A percentile compares a stretch with the other conserved stretches of the same genome.
Conservation (phyloP, 2,113 vertebrate species). For the Zosterops pallidus region DNA sequence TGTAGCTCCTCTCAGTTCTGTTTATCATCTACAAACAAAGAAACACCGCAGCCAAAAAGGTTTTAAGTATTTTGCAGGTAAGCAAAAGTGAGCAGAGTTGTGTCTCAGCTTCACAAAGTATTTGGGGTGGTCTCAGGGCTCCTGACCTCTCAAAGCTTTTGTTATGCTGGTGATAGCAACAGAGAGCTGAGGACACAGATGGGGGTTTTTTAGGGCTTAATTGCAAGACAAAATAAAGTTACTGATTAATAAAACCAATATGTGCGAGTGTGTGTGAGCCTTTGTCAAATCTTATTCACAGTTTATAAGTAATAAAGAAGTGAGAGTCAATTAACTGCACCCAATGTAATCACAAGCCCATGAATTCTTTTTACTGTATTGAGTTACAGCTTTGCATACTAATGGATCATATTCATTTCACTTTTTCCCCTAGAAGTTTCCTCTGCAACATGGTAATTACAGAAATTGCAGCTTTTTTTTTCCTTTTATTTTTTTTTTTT, state of each 20-base stretch:
- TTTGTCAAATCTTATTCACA: not conserved
- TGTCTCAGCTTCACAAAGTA: not conserved
- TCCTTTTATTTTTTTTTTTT: not conserved
- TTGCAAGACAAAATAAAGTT: not conserved
- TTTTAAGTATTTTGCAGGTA: not conserved
- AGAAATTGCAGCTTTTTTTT: not conserved
- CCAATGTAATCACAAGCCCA: not conserved
- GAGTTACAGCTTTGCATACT: not conserved
- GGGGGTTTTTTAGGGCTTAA: not conserved
- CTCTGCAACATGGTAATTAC: not conserved
- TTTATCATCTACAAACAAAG: not conserved
- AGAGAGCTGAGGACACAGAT: not conserved
- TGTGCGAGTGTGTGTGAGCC: not conserved
- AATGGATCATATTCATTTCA: not conserved
- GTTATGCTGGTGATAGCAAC: not conserved
- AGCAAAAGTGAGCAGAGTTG: not conserved
- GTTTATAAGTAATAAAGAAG: constrained; percentile 4
- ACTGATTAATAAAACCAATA: not conserved
- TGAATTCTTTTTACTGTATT: constrained; percentile 9
- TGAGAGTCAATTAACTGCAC: not conserved
- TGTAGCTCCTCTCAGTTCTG: not conserved
- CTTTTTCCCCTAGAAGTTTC: not conserved
- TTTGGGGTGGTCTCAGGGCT: not conserved
- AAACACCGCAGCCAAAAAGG: not conserved
- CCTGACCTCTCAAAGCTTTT: not conserved